Conservation (phyloP, 2,888 invertebrate genomes). For the Pseudococcus viburni region DNA sequence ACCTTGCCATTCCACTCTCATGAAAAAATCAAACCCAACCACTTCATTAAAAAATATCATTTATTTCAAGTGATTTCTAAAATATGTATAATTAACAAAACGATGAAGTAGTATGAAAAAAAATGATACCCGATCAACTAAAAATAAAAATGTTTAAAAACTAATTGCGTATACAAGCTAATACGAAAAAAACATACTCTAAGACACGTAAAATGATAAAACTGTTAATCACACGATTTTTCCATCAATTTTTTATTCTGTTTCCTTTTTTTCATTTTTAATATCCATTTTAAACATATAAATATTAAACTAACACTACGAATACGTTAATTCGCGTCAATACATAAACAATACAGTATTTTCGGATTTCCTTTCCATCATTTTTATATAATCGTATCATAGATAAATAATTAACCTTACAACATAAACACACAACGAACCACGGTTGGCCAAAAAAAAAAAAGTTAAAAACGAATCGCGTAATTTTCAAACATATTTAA, state of each 20-base stretch:
- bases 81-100: slow-evolving; percentile 64
- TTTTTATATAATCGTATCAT: background rate
- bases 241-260: slow-evolving; percentile 2
- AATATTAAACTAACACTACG: slow-evolving; percentile 51
- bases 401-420: slow-evolving; percentile 20
- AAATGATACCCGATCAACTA: slow-evolving; percentile 59
- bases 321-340: slow-evolving; percentile 45
- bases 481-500: slow-evolving; percentile 25
- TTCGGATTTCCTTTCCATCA: background rate
- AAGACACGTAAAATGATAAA: slow-evolving; percentile 48
- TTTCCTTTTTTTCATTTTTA: background rate
- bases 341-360: slow-evolving; percentile 17
- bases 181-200: slow-evolving; percentile 48
- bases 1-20: background rate
- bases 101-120: slow-evolving; percentile 61
- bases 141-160: slow-evolving; percentile 60
- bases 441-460: background rate
- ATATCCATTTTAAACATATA: slow-evolving; percentile 15
- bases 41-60: slow-evolving; percentile 59
- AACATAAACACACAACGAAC: slow-evolving; percentile 51
- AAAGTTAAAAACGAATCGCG: slow-evolving; percentile 21
- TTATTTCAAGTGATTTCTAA: slow-evolving; percentile 64
- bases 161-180: slow-evolving; percentile 60
- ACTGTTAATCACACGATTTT: slow-evolving; percentile 57
- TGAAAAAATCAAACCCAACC: background rate